Percentiles rank a stretch among this genome's conserved stretches.
Conservation (phyloP, 35 echinoderm and acorn worm species). For the Patiria miniata region DNA sequence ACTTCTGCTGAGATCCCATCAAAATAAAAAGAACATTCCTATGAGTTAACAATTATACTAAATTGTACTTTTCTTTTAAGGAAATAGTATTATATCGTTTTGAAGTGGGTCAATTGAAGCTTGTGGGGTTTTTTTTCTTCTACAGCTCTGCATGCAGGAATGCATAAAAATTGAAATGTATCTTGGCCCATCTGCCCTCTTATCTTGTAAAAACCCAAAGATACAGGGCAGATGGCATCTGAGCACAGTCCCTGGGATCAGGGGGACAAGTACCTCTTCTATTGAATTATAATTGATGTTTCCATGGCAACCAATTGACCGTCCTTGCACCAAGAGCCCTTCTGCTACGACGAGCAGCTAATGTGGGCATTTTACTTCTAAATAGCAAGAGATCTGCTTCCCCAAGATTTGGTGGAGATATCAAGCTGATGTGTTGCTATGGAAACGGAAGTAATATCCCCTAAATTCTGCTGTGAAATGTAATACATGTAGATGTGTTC, state of each 20-base stretch:
- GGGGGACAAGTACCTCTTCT: background rate
- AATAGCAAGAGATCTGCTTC: background rate
- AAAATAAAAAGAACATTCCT: too few relatives aligned
- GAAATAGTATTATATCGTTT: too few relatives aligned
- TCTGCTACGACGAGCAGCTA: background rate
- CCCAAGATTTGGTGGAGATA: background rate
- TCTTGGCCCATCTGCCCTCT: background rate
- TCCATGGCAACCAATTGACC: background rate
- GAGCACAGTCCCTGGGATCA: background rate
- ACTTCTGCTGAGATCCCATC: too few relatives aligned
- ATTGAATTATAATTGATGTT: constrained; percentile 11
- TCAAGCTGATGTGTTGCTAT: background rate
- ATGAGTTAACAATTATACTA: too few relatives aligned
- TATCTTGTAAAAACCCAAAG: background rate
- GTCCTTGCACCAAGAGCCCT: background rate
- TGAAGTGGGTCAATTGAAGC: too few relatives aligned
- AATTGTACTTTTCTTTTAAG: too few relatives aligned
- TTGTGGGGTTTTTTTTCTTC: too few relatives aligned
- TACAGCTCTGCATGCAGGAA: too few relatives aligned
- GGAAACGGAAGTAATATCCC: constrained; percentile 11
- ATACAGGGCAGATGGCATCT: background rate
- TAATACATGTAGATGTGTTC: background rate
- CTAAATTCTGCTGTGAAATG: background rate
- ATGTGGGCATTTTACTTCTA: background rate
- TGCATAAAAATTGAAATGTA: background rate